Evolutionary conservation across 2,888 invertebrate genomes (phyloP).

Genomic region (Ectemnius cavifrons): DNA sequence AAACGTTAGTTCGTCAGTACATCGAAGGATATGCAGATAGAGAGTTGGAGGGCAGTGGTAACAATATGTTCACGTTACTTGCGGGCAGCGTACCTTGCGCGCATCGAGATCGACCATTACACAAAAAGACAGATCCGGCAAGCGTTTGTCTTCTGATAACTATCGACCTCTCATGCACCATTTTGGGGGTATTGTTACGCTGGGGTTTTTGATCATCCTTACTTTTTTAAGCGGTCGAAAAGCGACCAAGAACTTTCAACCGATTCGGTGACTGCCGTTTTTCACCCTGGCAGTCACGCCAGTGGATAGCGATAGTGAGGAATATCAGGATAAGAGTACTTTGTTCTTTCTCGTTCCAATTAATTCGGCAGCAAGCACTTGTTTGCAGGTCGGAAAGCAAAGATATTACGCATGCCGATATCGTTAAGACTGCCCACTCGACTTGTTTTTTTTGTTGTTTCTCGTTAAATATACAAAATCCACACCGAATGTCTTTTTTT

Average conservation of each 20-base stretch:
- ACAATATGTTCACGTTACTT: conserved; percentile 63
- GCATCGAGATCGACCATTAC: not conserved
- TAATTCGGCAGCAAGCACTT: no score
- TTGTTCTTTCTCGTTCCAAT: no score
- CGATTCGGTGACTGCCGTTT: not conserved
- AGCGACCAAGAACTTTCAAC: conserved; percentile 7
- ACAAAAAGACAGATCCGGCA: not conserved
- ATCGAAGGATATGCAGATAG: conserved; percentile 76
- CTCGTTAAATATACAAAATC: conserved; percentile 59
- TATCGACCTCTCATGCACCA: no score
- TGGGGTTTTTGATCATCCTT: conserved; percentile 1
- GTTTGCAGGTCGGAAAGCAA: no score
- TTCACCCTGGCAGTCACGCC: no score
- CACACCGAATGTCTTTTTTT: conserved; percentile 47
- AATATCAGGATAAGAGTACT: no score
- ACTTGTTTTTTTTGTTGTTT: conserved; percentile 30
- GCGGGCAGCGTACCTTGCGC: not conserved
- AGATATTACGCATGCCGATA: conserved; percentile 46
- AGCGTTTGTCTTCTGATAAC: not conserved
- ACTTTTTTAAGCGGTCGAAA: conserved; percentile 6
- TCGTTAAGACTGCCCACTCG: conserved; percentile 69
- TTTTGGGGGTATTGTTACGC: not conserved
- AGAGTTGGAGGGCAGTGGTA: conserved; percentile 67
- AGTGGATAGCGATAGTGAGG: no score
- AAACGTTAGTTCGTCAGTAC: conserved; percentile 75